A percentile compares a stretch with the other conserved stretches of the same genome.
Evolutionary conservation across 2,797 vertebrate species (phyloP).

Genomic region (Sebastes vulpes): DNA sequence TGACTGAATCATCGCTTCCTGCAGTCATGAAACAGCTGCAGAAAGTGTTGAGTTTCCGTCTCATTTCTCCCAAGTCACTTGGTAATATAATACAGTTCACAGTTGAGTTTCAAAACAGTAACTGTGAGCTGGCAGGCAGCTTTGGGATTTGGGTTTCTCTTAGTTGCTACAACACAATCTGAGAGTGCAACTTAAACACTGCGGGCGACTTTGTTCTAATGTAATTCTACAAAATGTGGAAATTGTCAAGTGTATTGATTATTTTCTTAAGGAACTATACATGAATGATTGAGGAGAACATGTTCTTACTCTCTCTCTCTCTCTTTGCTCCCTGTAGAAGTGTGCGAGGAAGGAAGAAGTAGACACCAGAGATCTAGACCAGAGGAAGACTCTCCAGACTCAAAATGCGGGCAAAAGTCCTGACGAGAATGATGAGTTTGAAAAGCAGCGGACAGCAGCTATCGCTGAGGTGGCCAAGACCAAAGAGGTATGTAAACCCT

Average conservation of each 20-base stretch:
- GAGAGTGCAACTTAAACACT: not conserved
- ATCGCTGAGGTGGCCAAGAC: constrained; percentile 97
- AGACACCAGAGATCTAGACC: constrained; percentile 93
- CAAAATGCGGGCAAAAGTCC: constrained; percentile 83
- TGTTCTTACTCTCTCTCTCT: constrained; percentile 9
- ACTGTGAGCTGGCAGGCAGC: not conserved
- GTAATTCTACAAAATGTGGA: constrained; percentile 1
- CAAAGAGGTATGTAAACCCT: constrained; percentile 90
- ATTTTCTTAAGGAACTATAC: not conserved
- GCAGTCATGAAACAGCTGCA: not conserved
- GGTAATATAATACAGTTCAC: not conserved
- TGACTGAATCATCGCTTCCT: constrained; percentile 8
- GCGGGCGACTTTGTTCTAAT: constrained; percentile 7
- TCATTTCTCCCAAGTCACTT: constrained; percentile 3
- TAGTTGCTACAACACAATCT: not conserved
- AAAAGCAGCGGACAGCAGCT: constrained; percentile 96
- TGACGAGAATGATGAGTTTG: constrained; percentile 96
- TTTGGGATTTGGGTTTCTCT: not conserved
- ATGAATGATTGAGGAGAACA: not conserved
- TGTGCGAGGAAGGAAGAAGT: constrained; percentile 89
- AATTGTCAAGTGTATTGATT: not conserved
- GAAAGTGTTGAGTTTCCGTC: constrained; percentile 13
- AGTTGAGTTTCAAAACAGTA: not conserved
- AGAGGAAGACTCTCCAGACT: constrained; percentile 94
- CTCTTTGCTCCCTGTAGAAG: constrained; percentile 82